A percentile compares a stretch with the other conserved stretches of the same genome.
phyloP scores from a whole-genome alignment of 2,797 vertebrate species.

The Enteromius radiatus region DNA sequence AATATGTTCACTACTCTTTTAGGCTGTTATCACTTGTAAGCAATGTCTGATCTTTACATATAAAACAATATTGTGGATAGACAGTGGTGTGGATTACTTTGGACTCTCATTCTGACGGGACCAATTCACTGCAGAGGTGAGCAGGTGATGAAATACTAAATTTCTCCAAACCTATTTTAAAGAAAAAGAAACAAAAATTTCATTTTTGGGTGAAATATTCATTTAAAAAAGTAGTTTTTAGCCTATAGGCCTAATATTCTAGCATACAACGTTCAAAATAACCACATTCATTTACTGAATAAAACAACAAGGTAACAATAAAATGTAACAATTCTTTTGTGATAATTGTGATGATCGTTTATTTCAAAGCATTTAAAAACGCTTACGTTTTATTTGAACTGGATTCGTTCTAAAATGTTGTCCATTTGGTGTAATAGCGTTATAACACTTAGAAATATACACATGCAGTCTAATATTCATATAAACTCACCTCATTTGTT shows the following conservation, averaged over 20 bases:
- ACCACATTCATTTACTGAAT: not conserved
- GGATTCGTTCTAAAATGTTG: not conserved
- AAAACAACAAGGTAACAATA: not conserved
- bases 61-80: not conserved
- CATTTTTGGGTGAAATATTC: not conserved
- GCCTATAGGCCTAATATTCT: not conserved
- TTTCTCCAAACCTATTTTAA: not conserved
- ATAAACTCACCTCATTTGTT: conserved; percentile 19
- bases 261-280: not conserved
- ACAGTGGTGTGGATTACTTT: not conserved
- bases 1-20: not conserved
- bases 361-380: too few species aligned
- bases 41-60: not conserved
- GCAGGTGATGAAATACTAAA: not conserved
- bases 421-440: not conserved
- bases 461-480: not conserved
- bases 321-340: not conserved
- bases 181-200: not conserved
- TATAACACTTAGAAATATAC: not conserved
- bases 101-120: not conserved
- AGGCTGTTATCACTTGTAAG: not conserved
- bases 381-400: not conserved
- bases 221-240: not conserved
- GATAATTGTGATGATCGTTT: not conserved
- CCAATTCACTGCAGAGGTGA: not conserved